phyloP scores from a whole-genome alignment of 2,113 vertebrate species.

The Rhagologus leucostigma region DNA sequence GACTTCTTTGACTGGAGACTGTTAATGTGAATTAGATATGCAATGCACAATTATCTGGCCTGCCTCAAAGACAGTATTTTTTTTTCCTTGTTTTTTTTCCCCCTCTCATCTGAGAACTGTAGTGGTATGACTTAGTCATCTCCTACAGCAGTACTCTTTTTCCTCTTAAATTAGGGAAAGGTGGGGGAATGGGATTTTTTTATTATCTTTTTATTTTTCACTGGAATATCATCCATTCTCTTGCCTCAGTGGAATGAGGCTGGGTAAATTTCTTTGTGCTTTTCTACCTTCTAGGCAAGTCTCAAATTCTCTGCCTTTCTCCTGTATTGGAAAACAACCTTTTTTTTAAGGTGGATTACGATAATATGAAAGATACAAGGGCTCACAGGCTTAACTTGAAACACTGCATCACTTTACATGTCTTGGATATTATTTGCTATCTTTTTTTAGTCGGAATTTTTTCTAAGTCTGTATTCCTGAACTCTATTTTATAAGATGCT shows the following conservation, averaged over 20 bases:
- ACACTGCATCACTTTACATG: not conserved
- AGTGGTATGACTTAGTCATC: not conserved
- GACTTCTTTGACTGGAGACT: not conserved
- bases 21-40: not conserved
- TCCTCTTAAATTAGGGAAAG: not conserved
- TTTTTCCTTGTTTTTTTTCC: not conserved
- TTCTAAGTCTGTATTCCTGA: not conserved
- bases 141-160: not conserved
- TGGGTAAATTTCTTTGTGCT: not conserved
- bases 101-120: not conserved
- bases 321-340: not conserved
- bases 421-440: not conserved
- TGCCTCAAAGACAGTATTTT: not conserved
- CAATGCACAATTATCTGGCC: not conserved
- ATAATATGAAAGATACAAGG: not conserved
- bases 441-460: not conserved
- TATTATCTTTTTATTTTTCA: not conserved
- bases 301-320: not conserved
- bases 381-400: not conserved
- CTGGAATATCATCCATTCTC: not conserved
- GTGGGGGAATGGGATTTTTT: not conserved
- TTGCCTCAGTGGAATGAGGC: not conserved
- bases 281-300: not conserved
- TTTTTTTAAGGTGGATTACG: not conserved
- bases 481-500: not conserved